phyloP scores from a whole-genome alignment of 2,888 invertebrate genomes.

The Bellardia bayeri region DNA sequence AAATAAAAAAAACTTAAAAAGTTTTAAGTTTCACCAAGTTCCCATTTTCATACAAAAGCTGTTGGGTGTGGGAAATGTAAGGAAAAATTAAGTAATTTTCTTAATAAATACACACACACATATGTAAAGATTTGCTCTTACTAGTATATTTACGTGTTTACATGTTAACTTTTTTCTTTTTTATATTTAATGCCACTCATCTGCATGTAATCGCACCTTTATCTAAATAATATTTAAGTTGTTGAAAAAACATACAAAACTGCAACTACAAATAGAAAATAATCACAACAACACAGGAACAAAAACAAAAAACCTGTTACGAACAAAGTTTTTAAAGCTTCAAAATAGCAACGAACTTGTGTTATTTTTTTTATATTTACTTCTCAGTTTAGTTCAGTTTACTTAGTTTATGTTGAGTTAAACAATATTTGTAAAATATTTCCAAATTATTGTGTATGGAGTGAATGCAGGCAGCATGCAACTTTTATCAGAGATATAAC shows the following conservation, averaged over 20 bases:
- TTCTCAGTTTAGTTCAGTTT: not conserved
- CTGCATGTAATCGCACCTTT: slow-evolving; percentile 18
- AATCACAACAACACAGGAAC: slow-evolving; percentile 20
- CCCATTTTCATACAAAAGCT: slow-evolving; percentile 11
- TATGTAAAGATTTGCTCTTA: not conserved
- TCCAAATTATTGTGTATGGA: slow-evolving; percentile 49
- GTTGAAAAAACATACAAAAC: not conserved
- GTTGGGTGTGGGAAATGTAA: slow-evolving; percentile 6
- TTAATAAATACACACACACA: not conserved
- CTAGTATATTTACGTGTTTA: not conserved
- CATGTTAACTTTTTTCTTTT: too few relatives aligned
- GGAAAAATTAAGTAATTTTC: not conserved
- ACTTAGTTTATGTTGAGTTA: slow-evolving; percentile 23
- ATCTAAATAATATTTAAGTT: slow-evolving; percentile 44
- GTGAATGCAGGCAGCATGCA: slow-evolving; percentile 31
- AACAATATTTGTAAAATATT: slow-evolving; percentile 57
- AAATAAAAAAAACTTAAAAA: slow-evolving; percentile 10
- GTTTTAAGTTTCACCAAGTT: not conserved
- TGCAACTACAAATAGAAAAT: slow-evolving; percentile 23
- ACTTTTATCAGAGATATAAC: slow-evolving; percentile 27
- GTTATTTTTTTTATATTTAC: not conserved
- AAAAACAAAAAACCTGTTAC: not conserved
- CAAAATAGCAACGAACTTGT: slow-evolving; percentile 44
- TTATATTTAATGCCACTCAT: slow-evolving; percentile 18
- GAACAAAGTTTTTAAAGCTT: slow-evolving; percentile 51